Evolutionary conservation across 2,888 invertebrate genomes (phyloP).

Genomic region (Drosophila quinaria): DNA sequence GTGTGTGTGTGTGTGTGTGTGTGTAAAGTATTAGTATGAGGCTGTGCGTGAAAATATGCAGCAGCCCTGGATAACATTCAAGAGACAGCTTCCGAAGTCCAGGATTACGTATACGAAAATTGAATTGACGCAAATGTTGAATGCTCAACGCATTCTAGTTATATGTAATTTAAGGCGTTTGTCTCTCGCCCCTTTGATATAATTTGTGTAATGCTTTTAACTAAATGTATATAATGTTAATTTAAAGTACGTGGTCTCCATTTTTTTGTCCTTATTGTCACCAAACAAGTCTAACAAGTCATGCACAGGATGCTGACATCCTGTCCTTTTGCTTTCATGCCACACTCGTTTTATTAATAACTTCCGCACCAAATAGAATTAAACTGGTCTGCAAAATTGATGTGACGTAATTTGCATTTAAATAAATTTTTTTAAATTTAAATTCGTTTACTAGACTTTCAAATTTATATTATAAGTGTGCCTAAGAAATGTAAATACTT

Average conservation of each 20-base stretch:
- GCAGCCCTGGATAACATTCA: constrained; percentile 26
- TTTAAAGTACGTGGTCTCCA: constrained; percentile 56
- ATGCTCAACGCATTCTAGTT: constrained; percentile 15
- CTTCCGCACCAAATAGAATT: constrained; percentile 71
- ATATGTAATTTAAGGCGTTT: constrained; percentile 46
- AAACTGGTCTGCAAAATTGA: constrained; percentile 39
- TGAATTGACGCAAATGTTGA: constrained; percentile 45
- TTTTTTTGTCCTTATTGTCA: constrained; percentile 16
- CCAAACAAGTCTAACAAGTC: constrained; percentile 26
- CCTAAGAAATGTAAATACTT: too few species aligned
- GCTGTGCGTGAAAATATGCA: constrained; percentile 74
- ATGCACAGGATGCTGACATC: constrained; percentile 24
- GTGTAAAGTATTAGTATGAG: constrained; percentile 20
- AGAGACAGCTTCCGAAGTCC: constrained; percentile 3
- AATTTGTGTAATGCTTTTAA: constrained; percentile 46
- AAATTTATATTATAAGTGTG: neutral
- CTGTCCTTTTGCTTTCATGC: constrained; percentile 42
- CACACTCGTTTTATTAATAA: constrained; percentile 74
- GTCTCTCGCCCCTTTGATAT: constrained; percentile 9
- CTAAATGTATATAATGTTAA: constrained; percentile 54
- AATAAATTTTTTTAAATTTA: neutral
- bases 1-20: constrained; percentile 18
- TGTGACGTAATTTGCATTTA: neutral
- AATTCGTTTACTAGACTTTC: neutral
- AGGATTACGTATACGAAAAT: constrained; percentile 41